Conservation (phyloP, 2,888 invertebrate species). For the Tachina grossa region DNA sequence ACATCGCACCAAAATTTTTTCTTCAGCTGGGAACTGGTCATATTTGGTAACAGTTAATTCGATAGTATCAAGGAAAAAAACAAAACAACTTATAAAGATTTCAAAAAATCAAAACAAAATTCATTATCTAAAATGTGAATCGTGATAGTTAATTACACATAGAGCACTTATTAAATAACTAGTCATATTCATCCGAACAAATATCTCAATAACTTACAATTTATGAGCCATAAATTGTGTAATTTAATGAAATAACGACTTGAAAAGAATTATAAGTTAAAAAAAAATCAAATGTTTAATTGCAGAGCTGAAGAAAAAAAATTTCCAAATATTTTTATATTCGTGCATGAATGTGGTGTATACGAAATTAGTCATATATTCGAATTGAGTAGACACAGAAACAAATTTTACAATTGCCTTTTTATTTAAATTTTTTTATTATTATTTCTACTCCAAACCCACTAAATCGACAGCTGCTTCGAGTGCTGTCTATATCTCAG, state of each 20-base stretch:
- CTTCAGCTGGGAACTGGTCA: no score
- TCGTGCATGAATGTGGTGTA: conserved; percentile 4
- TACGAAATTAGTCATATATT: conserved; percentile 49
- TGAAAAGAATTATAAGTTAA: conserved; percentile 1
- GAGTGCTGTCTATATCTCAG: conserved; percentile 20
- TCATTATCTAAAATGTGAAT: conserved; percentile 47
- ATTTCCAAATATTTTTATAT: conserved; percentile 6
- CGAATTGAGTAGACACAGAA: conserved; percentile 52
- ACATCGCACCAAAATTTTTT: no score
- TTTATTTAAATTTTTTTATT: neutral
- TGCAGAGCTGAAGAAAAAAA: conserved; percentile 10
- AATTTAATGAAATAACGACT: conserved; percentile 21
- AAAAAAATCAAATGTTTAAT: conserved; percentile 40
- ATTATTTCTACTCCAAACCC: conserved; percentile 14
- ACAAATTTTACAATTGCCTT: conserved; percentile 44
- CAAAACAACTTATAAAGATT: conserved; percentile 26
- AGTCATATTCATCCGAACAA: neutral
- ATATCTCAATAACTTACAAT: conserved; percentile 16
- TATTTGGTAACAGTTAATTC: neutral
- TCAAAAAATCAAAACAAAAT: conserved; percentile 43
- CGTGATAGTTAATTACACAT: conserved; percentile 34
- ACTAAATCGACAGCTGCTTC: conserved; percentile 17
- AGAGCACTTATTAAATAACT: conserved; percentile 26
- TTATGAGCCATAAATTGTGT: conserved; percentile 1
- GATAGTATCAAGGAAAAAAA: conserved; percentile 1